phyloP scores from a whole-genome alignment of 2,888 invertebrate genomes.

The Tetragnatha montana region DNA sequence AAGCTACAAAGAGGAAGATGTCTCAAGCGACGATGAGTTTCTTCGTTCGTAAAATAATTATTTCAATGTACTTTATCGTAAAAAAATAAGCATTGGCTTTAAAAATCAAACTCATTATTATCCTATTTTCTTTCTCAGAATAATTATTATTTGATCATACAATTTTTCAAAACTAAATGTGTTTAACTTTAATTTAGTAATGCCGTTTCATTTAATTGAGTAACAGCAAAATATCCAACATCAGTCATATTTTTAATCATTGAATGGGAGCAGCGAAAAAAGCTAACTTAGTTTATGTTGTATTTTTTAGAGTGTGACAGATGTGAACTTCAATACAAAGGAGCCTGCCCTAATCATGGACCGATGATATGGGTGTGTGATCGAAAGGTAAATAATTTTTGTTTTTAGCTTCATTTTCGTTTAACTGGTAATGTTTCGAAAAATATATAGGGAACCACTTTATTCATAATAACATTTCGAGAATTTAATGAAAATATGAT shows the following conservation, averaged over 20 bases:
- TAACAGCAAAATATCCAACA: neutral
- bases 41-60: no score
- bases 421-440: neutral
- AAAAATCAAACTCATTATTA: no score
- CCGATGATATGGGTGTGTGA: slow-evolving; percentile 46
- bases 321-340: slow-evolving; percentile 26
- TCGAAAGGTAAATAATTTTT: slow-evolving; percentile 13
- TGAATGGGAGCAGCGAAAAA: neutral
- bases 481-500: no score
- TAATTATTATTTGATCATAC: neutral
- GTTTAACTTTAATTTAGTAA: neutral
- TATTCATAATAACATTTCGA: no score
- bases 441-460: no score
- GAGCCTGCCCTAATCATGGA: slow-evolving; percentile 48
- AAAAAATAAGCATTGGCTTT: no score
- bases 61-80: no score
- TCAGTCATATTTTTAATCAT: neutral
- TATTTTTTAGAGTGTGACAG: slow-evolving; percentile 38
- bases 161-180: neutral
- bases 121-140: neutral
- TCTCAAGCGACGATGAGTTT: no score
- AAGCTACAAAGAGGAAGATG: no score
- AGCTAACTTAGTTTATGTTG: neutral
- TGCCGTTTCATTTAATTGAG: neutral
- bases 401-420: neutral